Percentiles rank a stretch among this genome's conserved stretches.
phyloP scores from a whole-genome alignment of 2,888 invertebrate species.

The Melanostoma scalare region DNA sequence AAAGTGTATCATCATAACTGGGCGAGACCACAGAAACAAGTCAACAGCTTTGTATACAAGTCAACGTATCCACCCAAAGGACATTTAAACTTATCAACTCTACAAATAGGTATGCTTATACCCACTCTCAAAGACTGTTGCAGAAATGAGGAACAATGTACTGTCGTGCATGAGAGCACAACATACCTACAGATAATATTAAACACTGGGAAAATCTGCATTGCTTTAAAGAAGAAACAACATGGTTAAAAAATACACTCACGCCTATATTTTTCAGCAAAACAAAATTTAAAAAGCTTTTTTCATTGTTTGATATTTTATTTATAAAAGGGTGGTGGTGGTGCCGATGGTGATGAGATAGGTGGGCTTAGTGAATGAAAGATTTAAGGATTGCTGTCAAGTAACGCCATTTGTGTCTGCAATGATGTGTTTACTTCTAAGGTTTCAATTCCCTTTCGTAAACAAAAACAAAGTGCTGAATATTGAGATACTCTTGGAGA shows the following conservation, averaged over 20 bases:
- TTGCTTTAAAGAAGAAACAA: background rate
- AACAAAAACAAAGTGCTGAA: too few relatives aligned
- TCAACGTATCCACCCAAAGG: slow-evolving; percentile 7
- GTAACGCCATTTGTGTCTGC: too few relatives aligned
- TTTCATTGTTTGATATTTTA: too few relatives aligned
- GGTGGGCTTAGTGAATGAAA: too few relatives aligned
- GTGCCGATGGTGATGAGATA: too few relatives aligned
- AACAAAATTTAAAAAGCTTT: background rate
- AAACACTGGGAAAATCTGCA: slow-evolving; percentile 4
- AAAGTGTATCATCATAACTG: slow-evolving; percentile 15
- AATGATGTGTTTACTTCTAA: too few relatives aligned
- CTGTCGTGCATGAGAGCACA: slow-evolving; percentile 15
- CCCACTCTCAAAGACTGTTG: background rate
- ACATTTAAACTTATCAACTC: slow-evolving; percentile 18
- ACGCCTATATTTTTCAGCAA: background rate
- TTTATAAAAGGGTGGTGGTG: too few relatives aligned
- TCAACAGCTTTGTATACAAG: slow-evolving; percentile 22
- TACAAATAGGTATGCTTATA: background rate
- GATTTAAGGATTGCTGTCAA: too few relatives aligned
- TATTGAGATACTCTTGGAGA: too few relatives aligned
- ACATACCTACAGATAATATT: background rate
- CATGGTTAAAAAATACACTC: background rate
- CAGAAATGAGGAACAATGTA: background rate
- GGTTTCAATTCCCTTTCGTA: too few relatives aligned
- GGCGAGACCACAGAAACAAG: slow-evolving; percentile 24